Conservation (phyloP, 2,888 invertebrate genomes). For the Agrotis ipsilon region DNA sequence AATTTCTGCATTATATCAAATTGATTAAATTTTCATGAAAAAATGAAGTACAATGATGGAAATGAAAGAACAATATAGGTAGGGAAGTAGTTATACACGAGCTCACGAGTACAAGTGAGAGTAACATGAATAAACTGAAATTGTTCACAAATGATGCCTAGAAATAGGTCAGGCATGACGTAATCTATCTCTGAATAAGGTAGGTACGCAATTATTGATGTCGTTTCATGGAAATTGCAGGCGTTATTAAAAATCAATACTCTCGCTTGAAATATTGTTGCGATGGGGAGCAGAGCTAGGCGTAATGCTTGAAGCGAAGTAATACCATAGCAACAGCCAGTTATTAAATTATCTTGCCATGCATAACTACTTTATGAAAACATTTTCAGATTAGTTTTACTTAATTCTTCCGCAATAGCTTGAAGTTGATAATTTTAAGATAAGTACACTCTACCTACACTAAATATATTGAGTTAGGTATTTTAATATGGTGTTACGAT, state of each 20-base stretch:
- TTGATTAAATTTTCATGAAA: constrained; percentile 25
- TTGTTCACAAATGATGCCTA: constrained; percentile 31
- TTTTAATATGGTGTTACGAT: too few relatives aligned
- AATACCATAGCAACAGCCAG: constrained; percentile 25
- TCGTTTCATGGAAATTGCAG: constrained; percentile 60
- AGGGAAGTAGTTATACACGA: neutral
- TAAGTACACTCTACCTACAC: neutral
- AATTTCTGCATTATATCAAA: constrained; percentile 36
- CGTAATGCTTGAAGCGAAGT: neutral
- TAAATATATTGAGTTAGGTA: too few relatives aligned
- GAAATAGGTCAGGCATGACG: constrained; percentile 67
- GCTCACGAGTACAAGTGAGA: neutral
- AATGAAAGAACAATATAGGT: constrained; percentile 2
- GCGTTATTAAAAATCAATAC: constrained; percentile 69
- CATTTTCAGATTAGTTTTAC: constrained; percentile 2
- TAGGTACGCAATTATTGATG: constrained; percentile 42
- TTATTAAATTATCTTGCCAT: constrained; percentile 15
- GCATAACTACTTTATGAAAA: constrained; percentile 2
- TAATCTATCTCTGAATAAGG: constrained; percentile 40
- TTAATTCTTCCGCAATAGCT: neutral
- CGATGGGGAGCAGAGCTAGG: constrained; percentile 2
- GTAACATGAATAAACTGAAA: constrained; percentile 22
- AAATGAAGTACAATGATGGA: neutral
- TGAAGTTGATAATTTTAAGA: neutral
- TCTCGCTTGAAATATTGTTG: constrained; percentile 21